These are phyloP conservation scores for Coendou prehensilis DNA, from an alignment of 2,797 vertebrate genomes.

Conservation along the genomic window DNA sequence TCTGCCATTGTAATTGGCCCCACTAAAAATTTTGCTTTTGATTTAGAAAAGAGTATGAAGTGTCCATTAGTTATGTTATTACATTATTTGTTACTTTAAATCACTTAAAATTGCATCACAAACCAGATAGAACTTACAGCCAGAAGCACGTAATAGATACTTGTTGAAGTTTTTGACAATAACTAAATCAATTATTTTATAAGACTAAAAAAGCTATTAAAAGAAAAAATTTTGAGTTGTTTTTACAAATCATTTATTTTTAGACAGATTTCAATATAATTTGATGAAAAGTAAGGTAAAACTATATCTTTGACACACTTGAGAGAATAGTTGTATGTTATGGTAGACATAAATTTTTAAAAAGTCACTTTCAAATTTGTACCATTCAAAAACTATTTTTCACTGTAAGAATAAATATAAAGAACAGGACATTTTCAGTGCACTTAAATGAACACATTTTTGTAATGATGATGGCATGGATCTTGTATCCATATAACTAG, in stretches of 20 bases:
- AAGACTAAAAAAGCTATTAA: not conserved
- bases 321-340: not conserved
- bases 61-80: not conserved
- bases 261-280: not conserved
- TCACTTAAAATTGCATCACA: not conserved
- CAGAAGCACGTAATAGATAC: not conserved
- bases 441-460: not conserved
- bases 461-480: not conserved
- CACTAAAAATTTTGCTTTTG: not conserved
- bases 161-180: not conserved
- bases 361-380: not conserved
- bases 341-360: not conserved
- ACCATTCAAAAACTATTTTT: not conserved
- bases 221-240: not conserved
- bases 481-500: not conserved
- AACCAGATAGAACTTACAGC: not conserved
- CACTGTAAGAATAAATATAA: not conserved
- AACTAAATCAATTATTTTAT: not conserved
- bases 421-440: not conserved
- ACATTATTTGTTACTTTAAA: not conserved
- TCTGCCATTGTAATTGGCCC: not conserved
- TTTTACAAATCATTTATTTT: not conserved
- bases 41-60: not conserved
- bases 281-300: not conserved
- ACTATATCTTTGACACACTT: not conserved